phyloP scores from a whole-genome alignment of 2,888 invertebrate species.

The Conomelus anceps region DNA sequence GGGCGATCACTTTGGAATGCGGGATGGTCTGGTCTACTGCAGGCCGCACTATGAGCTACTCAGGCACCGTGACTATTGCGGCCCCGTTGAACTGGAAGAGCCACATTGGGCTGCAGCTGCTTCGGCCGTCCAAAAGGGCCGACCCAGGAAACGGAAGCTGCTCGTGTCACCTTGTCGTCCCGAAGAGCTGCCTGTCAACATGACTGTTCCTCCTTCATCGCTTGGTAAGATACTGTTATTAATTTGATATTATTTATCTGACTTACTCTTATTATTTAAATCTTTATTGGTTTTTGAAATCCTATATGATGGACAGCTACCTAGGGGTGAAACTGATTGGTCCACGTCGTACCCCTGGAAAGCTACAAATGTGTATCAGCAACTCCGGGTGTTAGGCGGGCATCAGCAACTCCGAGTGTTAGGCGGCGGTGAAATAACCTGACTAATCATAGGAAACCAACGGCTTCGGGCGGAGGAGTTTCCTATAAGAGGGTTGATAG shows the following conservation, averaged over 20 bases:
- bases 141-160: conserved; percentile 73
- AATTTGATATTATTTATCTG: background rate
- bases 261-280: too few species aligned
- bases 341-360: too few species aligned
- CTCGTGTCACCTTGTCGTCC: conserved; percentile 25
- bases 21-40: conserved; percentile 57
- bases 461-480: too few species aligned
- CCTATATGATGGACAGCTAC: too few species aligned
- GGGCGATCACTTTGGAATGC: conserved; percentile 87
- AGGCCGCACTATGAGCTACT: conserved; percentile 63
- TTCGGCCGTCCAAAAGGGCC: conserved; percentile 59
- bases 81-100: conserved; percentile 40
- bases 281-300: too few species aligned
- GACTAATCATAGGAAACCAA: too few species aligned
- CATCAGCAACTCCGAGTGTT: too few species aligned
- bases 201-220: conserved; percentile 63
- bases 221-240: conserved; percentile 52
- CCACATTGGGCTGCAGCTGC: conserved; percentile 38
- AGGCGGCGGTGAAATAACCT: too few species aligned
- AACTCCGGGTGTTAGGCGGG: too few species aligned
- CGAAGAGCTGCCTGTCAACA: conserved; percentile 41
- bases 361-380: too few species aligned
- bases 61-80: conserved; percentile 32
- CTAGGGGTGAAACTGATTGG: too few species aligned
- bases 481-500: too few species aligned